phyloP scores from a whole-genome alignment of 2,797 vertebrate species.

The Etheostoma nigrum region DNA sequence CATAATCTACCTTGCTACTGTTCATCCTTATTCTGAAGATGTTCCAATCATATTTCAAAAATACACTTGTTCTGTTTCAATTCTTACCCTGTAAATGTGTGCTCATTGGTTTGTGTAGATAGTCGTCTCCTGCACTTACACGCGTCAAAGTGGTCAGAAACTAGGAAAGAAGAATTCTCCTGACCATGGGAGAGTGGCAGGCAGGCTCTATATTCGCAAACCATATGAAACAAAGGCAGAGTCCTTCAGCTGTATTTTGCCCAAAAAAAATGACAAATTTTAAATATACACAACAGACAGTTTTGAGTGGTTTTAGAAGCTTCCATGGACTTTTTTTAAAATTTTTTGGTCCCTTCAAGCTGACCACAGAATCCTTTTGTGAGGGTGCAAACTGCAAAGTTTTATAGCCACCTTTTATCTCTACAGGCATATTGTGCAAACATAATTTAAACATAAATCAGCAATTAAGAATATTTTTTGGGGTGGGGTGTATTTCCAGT shows the following conservation, averaged over 20 bases:
- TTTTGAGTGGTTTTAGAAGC: constrained; percentile 4
- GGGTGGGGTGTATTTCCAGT: not conserved
- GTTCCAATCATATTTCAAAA: constrained; percentile 9
- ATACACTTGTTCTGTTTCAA: not conserved
- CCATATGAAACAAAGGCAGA: not conserved
- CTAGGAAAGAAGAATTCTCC: not conserved
- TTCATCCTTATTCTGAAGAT: not conserved
- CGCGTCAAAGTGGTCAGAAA: constrained; percentile 1
- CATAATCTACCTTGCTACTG: not conserved
- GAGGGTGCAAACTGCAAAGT: not conserved
- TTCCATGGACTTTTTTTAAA: not conserved
- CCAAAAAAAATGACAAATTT: not conserved
- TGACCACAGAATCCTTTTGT: not conserved
- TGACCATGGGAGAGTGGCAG: not conserved
- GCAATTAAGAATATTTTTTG: not conserved
- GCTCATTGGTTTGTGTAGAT: not conserved
- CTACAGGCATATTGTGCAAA: not conserved
- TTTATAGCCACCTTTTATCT: not conserved
- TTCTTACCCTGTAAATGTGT: not conserved
- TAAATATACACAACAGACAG: not conserved
- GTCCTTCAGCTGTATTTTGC: not conserved
- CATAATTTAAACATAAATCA: not conserved
- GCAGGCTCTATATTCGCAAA: not conserved
- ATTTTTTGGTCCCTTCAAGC: not conserved
- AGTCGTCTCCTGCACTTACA: not conserved